phyloP scores from a whole-genome alignment of 2,113 vertebrate genomes.

The Nothoprocta pentlandii region DNA sequence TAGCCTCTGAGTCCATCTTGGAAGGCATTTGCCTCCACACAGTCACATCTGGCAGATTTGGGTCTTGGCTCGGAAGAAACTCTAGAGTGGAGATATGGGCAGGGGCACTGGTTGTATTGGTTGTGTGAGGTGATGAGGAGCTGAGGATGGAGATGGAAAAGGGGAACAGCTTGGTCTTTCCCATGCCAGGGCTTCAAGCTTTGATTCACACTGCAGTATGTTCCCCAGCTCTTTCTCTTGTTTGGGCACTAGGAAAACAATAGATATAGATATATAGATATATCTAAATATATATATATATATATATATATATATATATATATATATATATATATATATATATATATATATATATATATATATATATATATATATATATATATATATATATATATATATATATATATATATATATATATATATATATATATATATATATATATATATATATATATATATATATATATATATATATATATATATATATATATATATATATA shows the following conservation, averaged over 20 bases:
- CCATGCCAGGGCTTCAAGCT: accelerated
- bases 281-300: too few relatives aligned
- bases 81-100: accelerated
- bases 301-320: too few relatives aligned
- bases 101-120: neutral
- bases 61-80: neutral
- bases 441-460: too few relatives aligned
- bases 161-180: neutral
- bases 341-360: too few relatives aligned
- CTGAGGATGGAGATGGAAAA: neutral
- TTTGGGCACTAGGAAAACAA: neutral
- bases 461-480: too few relatives aligned
- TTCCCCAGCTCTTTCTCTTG: neutral
- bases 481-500: too few relatives aligned
- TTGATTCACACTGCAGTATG: neutral
- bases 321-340: too few relatives aligned
- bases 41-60: neutral
- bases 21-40: neutral
- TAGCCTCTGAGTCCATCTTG: neutral
- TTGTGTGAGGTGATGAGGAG: neutral
- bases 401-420: too few relatives aligned
- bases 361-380: too few relatives aligned
- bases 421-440: too few relatives aligned
- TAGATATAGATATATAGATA: too few relatives aligned
- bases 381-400: too few relatives aligned